Evolutionary conservation across 2,113 vertebrate species (phyloP), one percentile per base, ranked within the genome.

Genomic region (Hepsetus odoe): DNA sequence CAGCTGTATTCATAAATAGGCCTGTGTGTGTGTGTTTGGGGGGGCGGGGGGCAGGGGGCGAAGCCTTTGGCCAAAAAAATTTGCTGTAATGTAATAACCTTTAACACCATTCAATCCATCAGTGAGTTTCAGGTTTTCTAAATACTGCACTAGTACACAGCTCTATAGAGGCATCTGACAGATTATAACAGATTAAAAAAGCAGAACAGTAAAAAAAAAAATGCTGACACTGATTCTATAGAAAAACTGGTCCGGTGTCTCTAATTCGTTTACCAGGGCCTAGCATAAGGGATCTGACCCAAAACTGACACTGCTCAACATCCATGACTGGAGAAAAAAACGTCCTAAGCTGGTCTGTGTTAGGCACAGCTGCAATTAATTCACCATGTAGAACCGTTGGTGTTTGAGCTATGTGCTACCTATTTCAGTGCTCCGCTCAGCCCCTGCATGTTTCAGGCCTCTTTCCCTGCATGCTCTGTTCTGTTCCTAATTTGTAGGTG

Each of bases 1-100:
- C 28, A 18, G 30, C 13, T 28, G 72, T 22, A 59, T 74, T 86
- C 87, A n/a, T n/a, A n/a, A n/a, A n/a, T n/a, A n/a, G n/a, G n/a
- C 62, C 35, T 20, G 70, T 80, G 74, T 0, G 49, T 33, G 26
- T 46, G 26, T 30, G 30, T 44, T n/a, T n/a, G n/a, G n/a, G n/a
- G n/a, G n/a, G n/a, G n/a, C n/a, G n/a, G n/a, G n/a, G n/a, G n/a
- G n/a, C n/a, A n/a, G 55, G 18, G 38, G 28, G 55, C 20, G 32
- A 56, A 44, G 35, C 11, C 24, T 64, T 13, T 30, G 72, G 35
- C 58, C 68, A n/a, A n/a, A n/a, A n/a, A n/a, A n/a, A n/a, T n/a
- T n/a, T 20, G 40, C 72, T 22, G 58, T n/a, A 32, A 44, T n/a
- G 66, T 61, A 20, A 69, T 53, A 56, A 73, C 70, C 35, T 44